Evolutionary conservation across 2,797 vertebrate species (phyloP).

Genomic region (Siniperca obscura): DNA sequence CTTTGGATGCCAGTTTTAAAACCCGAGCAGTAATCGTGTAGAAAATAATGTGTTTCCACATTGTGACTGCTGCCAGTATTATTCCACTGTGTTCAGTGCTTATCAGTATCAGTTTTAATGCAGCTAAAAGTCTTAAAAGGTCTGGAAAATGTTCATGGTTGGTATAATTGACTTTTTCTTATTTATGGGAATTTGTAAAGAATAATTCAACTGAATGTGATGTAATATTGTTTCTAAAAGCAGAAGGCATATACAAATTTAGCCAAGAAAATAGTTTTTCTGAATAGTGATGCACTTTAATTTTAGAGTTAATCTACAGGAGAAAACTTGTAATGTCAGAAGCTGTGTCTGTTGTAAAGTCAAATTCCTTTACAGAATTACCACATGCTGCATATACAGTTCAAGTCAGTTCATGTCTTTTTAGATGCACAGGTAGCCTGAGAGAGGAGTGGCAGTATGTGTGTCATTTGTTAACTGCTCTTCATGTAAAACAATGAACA

Average conservation of each 20-base stretch:
- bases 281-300: neutral
- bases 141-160: neutral
- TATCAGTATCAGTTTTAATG: neutral
- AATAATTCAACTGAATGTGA: neutral
- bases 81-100: neutral
- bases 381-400: too few relatives aligned
- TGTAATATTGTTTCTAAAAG: neutral
- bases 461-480: neutral
- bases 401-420: slow-evolving; percentile 16
- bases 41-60: neutral
- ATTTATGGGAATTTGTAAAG: neutral
- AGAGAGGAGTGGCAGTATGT: neutral
- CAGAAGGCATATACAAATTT: neutral
- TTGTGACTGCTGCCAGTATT: neutral
- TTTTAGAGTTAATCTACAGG: too few relatives aligned
- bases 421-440: neutral
- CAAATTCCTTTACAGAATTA: neutral
- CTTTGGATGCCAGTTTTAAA: neutral
- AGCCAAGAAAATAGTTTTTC: neutral
- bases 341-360: neutral
- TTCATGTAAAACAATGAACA: neutral
- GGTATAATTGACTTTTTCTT: neutral
- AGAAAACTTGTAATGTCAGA: too few relatives aligned
- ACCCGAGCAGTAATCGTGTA: neutral
- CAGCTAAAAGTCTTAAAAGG: neutral